Conservation (phyloP, 2,888 invertebrate species). For the Cosmorhoe ocellata region DNA sequence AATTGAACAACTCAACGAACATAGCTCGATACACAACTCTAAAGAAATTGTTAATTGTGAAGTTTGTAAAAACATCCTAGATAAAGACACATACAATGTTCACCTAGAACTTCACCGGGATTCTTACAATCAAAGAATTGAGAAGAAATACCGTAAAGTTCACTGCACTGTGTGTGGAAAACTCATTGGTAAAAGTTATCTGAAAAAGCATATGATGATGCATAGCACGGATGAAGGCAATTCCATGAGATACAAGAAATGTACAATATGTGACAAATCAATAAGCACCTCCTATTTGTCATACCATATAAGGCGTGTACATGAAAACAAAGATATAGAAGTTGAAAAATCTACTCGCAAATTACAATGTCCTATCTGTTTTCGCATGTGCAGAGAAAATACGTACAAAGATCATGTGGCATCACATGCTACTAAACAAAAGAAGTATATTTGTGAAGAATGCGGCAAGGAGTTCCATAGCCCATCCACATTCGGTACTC, state of each 20-base stretch:
- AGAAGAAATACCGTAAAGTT: conserved; percentile 33
- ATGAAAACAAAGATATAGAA: background rate
- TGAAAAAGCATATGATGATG: conserved; percentile 37
- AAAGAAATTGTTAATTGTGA: conserved; percentile 32
- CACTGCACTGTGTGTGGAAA: conserved; percentile 44
- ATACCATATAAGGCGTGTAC: conserved; percentile 35
- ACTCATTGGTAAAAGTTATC: conserved; percentile 35
- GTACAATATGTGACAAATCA: conserved; percentile 36
- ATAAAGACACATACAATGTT: conserved; percentile 25
- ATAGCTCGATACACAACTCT: conserved; percentile 8
- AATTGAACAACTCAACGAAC: conserved; percentile 23
- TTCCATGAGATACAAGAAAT: conserved; percentile 25
- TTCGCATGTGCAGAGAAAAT: conserved; percentile 30
- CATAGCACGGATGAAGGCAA: conserved; percentile 36
- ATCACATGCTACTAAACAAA: conserved; percentile 32
- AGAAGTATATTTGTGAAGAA: conserved; percentile 46
- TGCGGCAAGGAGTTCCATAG: conserved; percentile 47
- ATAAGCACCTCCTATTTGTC: conserved; percentile 30
- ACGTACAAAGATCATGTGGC: conserved; percentile 38
- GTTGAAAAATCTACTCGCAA: background rate
- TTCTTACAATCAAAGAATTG: conserved; percentile 28
- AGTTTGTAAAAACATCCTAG: conserved; percentile 36
- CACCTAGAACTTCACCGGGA: conserved; percentile 39
- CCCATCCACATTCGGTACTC: conserved; percentile 43
- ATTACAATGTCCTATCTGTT: conserved; percentile 39